A percentile compares a stretch with the other conserved stretches of the same genome.
Evolutionary conservation across 2,797 vertebrate species (phyloP).

Genomic region (Hapalemur alaotrensis): DNA sequence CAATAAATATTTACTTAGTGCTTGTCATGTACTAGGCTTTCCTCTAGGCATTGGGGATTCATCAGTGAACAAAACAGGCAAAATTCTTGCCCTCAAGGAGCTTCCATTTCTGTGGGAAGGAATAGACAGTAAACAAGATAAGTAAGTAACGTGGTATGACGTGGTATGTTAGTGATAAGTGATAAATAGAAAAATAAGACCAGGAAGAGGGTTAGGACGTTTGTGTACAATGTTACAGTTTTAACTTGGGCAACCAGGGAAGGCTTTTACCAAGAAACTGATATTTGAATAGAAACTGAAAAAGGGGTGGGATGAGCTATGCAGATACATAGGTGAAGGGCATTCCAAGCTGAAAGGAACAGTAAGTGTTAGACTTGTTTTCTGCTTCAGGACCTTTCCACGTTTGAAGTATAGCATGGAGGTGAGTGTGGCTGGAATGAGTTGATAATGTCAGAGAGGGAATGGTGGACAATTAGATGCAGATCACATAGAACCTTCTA

Average conservation of each 20-base stretch:
- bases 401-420: background rate
- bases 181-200: conserved; percentile 10
- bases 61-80: conserved; percentile 30
- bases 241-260: background rate
- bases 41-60: background rate
- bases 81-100: conserved; percentile 21
- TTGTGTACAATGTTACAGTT: background rate
- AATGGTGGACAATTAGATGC: background rate
- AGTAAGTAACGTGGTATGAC: conserved; percentile 4
- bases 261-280: conserved; percentile 2
- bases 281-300: background rate
- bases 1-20: conserved; percentile 11
- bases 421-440: background rate
- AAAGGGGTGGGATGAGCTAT: background rate
- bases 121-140: conserved; percentile 10
- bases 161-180: background rate
- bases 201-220: background rate
- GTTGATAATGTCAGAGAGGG: background rate
- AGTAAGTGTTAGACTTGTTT: background rate
- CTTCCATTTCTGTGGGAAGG: background rate
- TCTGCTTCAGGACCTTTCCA: background rate
- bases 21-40: background rate
- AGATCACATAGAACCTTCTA: background rate
- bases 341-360: background rate
- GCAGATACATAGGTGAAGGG: background rate